These are phyloP conservation scores for Pseudopodoces humilis DNA, from an alignment of 2,113 vertebrate genomes.

Conservation along the genomic window DNA sequence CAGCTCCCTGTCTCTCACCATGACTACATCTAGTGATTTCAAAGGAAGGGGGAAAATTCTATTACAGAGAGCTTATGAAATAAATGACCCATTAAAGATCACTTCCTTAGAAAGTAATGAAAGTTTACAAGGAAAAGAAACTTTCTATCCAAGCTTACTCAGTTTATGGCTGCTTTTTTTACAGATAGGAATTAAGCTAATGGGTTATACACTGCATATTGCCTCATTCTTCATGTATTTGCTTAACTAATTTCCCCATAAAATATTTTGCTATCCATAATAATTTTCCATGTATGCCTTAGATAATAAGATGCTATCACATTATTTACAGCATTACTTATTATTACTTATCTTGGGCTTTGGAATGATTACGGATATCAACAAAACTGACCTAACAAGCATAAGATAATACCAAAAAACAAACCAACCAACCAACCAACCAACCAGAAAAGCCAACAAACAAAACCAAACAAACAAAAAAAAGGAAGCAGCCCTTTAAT, in stretches of 20 bases:
- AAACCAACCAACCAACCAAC: not conserved
- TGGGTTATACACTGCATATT: not conserved
- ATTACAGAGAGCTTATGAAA: not conserved
- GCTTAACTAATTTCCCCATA: not conserved
- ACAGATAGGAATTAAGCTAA: not conserved
- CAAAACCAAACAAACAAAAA: fast-evolving
- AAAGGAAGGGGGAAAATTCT: not conserved
- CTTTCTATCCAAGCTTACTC: not conserved
- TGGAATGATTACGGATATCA: not conserved
- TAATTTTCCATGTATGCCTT: not conserved
- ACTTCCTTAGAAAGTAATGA: not conserved
- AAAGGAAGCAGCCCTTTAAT: not conserved
- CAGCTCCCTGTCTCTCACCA: not conserved
- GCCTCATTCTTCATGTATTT: not conserved
- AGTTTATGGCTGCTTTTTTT: not conserved
- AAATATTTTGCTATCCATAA: not conserved
- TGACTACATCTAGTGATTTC: not conserved
- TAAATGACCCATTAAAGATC: not conserved
- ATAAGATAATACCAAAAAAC: not conserved
- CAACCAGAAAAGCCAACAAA: not conserved
- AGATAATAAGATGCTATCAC: not conserved
- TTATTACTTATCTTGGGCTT: not conserved
- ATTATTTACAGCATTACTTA: not conserved
- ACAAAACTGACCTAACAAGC: not conserved
- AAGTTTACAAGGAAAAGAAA: not conserved